phyloP scores from a whole-genome alignment of 2,797 vertebrate genomes.

The Phrynocephalus vlangalii region DNA sequence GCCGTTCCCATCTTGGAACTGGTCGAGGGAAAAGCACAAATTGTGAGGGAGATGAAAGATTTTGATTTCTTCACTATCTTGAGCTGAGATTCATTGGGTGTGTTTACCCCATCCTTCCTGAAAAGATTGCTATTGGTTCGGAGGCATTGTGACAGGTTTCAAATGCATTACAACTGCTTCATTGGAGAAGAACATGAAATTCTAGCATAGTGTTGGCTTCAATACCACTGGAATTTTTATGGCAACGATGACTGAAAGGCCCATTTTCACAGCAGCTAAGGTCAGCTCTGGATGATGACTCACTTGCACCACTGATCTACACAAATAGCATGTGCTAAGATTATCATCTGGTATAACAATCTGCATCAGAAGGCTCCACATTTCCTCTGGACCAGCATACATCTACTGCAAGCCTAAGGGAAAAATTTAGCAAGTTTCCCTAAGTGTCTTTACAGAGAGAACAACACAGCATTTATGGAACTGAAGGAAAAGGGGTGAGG shows the following conservation, averaged over 20 bases:
- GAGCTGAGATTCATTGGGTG: background rate
- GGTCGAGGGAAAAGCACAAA: background rate
- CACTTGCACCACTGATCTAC: constrained; percentile 78
- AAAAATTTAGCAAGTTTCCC: constrained; percentile 87
- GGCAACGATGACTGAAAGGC: constrained; percentile 69
- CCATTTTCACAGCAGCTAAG: constrained; percentile 76
- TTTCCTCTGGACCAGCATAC: constrained; percentile 86
- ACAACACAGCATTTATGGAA: constrained; percentile 73
- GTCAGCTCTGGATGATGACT: constrained; percentile 79
- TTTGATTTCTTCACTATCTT: background rate
- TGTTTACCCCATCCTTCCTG: background rate
- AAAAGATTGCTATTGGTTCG: background rate
- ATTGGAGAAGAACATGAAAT: constrained; percentile 14
- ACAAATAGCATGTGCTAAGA: constrained; percentile 82
- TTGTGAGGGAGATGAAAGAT: background rate
- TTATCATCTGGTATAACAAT: constrained; percentile 87
- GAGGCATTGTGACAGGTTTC: background rate
- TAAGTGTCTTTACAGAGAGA: constrained; percentile 82
- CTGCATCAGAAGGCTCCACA: constrained; percentile 84
- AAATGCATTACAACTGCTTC: constrained; percentile 14
- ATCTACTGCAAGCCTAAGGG: constrained; percentile 85
- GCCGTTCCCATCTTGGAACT: background rate
- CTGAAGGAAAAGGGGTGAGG: constrained; percentile 48
- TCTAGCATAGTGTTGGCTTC: background rate
- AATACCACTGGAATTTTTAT: constrained; percentile 32